Percentiles rank a stretch among this genome's conserved stretches.
These are phyloP conservation scores for Philhelius pedissequus DNA, from an alignment of 2,888 invertebrate species.

Conservation along the genomic window DNA sequence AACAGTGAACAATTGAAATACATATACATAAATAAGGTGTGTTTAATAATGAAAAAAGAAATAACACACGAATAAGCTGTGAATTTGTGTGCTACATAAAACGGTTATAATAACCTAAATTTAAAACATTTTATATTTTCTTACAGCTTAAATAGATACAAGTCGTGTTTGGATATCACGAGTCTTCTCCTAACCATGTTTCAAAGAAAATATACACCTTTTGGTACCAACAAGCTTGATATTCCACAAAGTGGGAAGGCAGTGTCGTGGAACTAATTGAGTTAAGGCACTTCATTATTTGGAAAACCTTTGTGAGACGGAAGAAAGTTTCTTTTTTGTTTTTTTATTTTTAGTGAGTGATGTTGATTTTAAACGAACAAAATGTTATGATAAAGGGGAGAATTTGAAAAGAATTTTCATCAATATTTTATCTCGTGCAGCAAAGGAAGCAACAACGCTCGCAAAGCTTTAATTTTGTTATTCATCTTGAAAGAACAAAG, in stretches of 20 bases:
- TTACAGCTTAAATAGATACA: too few relatives aligned
- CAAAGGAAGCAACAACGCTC: not conserved
- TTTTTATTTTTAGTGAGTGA: not conserved
- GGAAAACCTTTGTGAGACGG: not conserved
- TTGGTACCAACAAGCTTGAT: not conserved
- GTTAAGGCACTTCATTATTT: not conserved
- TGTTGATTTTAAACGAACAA: not conserved
- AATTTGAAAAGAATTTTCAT: slow-evolving; percentile 6
- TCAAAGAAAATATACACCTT: not conserved
- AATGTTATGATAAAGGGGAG: not conserved
- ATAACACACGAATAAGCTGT: too few relatives aligned
- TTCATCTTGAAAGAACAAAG: not conserved
- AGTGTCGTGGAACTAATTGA: slow-evolving; percentile 1
- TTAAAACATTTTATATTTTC: too few relatives aligned
- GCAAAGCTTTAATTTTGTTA: not conserved
- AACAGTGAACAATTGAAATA: too few relatives aligned
- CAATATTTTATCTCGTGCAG: not conserved
- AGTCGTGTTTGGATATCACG: too few relatives aligned
- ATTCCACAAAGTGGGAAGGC: not conserved
- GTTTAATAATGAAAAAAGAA: too few relatives aligned
- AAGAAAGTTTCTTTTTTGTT: not conserved
- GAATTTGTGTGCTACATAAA: too few relatives aligned
- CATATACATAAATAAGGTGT: too few relatives aligned
- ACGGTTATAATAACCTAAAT: too few relatives aligned
- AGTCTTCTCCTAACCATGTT: not conserved